Evolutionary conservation across 2,797 vertebrate species (phyloP), one percentile per base, ranked within the genome.

Genomic region (Phrynocephalus guinanensis): DNA sequence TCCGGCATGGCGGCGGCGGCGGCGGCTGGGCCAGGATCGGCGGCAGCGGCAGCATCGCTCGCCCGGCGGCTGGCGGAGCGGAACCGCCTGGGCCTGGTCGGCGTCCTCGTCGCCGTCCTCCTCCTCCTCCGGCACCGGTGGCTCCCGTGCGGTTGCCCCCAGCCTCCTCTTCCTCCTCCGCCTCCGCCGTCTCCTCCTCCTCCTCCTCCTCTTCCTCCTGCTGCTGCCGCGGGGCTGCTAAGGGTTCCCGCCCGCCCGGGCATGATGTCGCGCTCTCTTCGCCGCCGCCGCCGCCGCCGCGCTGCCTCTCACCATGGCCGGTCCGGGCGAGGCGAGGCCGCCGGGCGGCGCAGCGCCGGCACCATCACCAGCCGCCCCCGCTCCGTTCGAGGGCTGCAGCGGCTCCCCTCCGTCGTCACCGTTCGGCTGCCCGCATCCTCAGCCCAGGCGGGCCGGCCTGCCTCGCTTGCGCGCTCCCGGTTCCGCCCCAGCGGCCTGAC

Each of bases 91-190:
- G 20, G 48, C 85, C 93, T 86, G 91, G 66, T 18, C 83, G 5
- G 6, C 20, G 30, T 66, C 86, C 56, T 86, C 22, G 60, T 26
- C 71, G 30, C 28, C 52, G 56, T 8, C 80, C n/a, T 28, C 24
- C 68, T 28, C 24, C 68, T 28, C 3, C 3, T 10, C 75, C 24
- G 73, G 16, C 9, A 93, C 76, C 90, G 93, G 84, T 91, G 92
- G 63, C 71, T 90, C 91, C 93, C 89, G 87, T 87, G 90, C 92
- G 88, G 88, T 89, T 86, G 48, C 89, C 85, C 93, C 92, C 88
- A 91, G 90, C 86, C 94, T 88, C 93, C 83, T 22, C 70, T 28
- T 30, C 18, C 26, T 8, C 70, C 70, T 1, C 71, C 30, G 30
- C 3, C 13, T 13, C 70, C 28, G 3, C 70, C 28, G 2, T n/a